Percentiles rank a stretch among this genome's conserved stretches.
Conservation (phyloP, 1,140 invertebrate species). For the Eriosoma lanigerum region DNA sequence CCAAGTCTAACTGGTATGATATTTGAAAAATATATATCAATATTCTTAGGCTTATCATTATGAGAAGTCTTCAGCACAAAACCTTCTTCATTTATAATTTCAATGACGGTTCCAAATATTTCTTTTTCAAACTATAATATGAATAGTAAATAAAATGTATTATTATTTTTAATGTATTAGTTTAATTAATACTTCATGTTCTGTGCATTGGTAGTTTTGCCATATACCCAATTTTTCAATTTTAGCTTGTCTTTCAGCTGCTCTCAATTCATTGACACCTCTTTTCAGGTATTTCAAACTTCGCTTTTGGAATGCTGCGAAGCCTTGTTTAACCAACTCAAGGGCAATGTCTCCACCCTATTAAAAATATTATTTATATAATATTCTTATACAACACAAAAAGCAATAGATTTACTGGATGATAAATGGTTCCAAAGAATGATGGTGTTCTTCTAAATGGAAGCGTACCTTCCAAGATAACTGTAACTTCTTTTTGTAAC, state of each 20-base stretch:
- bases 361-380: slow-evolving; percentile 58
- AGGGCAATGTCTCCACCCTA: slow-evolving; percentile 95
- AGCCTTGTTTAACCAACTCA: slow-evolving; percentile 83
- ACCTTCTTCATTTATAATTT: slow-evolving; percentile 93
- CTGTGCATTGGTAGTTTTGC: slow-evolving; percentile 76
- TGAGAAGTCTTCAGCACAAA: slow-evolving; percentile 75
- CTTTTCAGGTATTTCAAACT: slow-evolving; percentile 82
- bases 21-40: slow-evolving; percentile 94
- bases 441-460: slow-evolving; percentile 71
- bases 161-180: too few relatives aligned
- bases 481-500: slow-evolving; percentile 89
- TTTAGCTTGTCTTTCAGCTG: slow-evolving; percentile 85
- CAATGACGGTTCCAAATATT: slow-evolving; percentile 82
- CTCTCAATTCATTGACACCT: slow-evolving; percentile 75
- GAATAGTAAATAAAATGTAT: not conserved
- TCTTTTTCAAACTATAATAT: slow-evolving; percentile 74
- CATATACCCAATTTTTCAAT: slow-evolving; percentile 83
- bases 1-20: slow-evolving; percentile 84
- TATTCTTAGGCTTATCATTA: slow-evolving; percentile 81
- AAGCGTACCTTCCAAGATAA: slow-evolving; percentile 87
- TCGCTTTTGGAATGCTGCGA: slow-evolving; percentile 97
- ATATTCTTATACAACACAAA: not conserved
- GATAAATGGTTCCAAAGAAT: slow-evolving; percentile 91
- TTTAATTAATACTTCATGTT: slow-evolving; percentile 53
- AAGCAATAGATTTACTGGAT: slow-evolving; percentile 73